These are phyloP conservation scores for Phocoena sinus DNA, from an alignment of 2,113 vertebrate genomes.

Conservation along the genomic window DNA sequence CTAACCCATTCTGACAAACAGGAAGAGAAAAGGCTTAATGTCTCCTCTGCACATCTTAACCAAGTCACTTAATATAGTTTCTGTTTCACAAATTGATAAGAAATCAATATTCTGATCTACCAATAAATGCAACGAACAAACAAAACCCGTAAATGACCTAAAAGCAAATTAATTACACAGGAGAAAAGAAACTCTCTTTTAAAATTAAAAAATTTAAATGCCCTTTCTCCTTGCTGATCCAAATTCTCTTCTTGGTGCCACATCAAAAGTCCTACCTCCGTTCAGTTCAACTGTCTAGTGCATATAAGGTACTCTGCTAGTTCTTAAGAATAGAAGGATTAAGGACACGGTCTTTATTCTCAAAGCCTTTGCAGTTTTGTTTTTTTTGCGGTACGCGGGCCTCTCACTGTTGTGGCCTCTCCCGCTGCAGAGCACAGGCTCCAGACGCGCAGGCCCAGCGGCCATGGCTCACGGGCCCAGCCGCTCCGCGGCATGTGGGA, in stretches of 20 bases:
- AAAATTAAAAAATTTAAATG: background rate
- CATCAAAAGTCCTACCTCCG: background rate
- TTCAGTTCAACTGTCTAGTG: background rate
- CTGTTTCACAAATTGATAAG: constrained; percentile 18
- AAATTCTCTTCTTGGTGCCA: background rate
- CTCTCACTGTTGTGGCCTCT: too few species aligned
- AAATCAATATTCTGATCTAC: background rate
- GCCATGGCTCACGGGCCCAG: too few species aligned
- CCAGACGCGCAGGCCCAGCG: too few species aligned
- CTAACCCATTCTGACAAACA: constrained; percentile 45
- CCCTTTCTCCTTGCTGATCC: background rate
- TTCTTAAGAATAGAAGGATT: background rate
- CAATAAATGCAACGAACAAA: background rate
- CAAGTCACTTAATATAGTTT: background rate
- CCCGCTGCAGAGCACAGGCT: too few species aligned
- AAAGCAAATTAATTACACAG: constrained; percentile 5
- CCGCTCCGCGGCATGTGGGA: too few species aligned
- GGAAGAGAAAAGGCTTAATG: background rate
- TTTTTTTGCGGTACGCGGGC: too few species aligned
- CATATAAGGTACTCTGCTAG: background rate
- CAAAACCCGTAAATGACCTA: background rate
- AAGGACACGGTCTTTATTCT: background rate
- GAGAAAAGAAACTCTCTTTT: background rate
- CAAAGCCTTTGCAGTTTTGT: background rate
- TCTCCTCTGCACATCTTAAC: background rate